These are phyloP conservation scores for Canis aureus DNA, from an alignment of 2,113 vertebrate species.

Conservation along the genomic window DNA sequence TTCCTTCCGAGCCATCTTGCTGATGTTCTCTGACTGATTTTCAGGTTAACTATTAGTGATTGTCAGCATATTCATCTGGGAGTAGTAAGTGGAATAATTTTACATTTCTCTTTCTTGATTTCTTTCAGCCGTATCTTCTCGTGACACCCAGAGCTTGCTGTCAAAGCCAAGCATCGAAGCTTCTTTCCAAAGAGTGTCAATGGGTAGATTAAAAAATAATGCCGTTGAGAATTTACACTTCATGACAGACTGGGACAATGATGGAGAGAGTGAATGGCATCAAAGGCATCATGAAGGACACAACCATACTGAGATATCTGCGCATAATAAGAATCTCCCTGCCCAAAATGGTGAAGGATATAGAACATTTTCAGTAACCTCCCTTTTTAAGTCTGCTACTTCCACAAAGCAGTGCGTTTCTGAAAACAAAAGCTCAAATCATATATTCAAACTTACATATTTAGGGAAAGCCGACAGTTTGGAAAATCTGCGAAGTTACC, in stretches of 20 bases:
- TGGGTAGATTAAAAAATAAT: neutral
- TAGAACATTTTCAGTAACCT: neutral
- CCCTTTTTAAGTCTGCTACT: neutral
- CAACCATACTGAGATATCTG: neutral
- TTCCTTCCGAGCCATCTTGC: neutral
- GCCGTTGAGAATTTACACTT: neutral
- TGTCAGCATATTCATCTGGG: neutral
- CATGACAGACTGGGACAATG: neutral
- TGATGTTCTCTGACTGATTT: neutral
- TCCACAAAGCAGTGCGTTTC: neutral
- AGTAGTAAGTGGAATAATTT: neutral
- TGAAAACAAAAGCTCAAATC: neutral
- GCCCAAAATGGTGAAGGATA: neutral
- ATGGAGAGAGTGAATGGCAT: neutral
- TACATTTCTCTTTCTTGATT: neutral
- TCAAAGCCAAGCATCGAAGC: neutral
- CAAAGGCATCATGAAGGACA: neutral
- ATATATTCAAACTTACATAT: neutral
- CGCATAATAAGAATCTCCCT: neutral
- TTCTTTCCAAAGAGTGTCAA: neutral
- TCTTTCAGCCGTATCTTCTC: slow-evolving; percentile 21
- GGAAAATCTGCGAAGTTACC: neutral
- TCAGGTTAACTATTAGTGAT: neutral
- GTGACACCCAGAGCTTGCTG: neutral
- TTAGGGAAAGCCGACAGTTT: neutral